Evolutionary conservation across 2,113 vertebrate species (phyloP).

Genomic region (Periophthalmus modestus): DNA sequence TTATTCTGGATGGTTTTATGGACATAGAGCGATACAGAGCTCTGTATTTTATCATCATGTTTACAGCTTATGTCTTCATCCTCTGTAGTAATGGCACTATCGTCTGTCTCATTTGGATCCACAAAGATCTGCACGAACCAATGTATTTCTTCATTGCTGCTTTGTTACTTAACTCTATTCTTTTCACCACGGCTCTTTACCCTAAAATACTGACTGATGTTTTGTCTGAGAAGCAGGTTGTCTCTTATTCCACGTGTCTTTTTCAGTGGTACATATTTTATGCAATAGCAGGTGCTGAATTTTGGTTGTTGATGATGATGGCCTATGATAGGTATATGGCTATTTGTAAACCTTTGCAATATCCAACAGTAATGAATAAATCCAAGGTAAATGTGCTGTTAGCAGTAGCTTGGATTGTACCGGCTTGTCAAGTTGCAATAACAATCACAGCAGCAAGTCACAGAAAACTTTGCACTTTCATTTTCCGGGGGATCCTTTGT

Average conservation of each 20-base stretch:
- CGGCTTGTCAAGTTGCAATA: not conserved
- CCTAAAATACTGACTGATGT: not conserved
- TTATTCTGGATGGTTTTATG: not conserved
- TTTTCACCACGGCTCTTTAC: not conserved
- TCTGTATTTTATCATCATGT: not conserved
- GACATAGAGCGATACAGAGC: not conserved
- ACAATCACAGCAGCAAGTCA: not conserved
- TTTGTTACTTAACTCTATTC: not conserved
- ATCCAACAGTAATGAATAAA: constrained; percentile 1
- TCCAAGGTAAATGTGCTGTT: not conserved
- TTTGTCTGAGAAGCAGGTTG: constrained; percentile 5
- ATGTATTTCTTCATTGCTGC: constrained; percentile 8
- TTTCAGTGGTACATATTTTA: constrained; percentile 5
- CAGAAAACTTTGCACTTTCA: constrained; percentile 2
- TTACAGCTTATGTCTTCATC: constrained; percentile 23
- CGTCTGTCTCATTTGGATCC: constrained; percentile 8
- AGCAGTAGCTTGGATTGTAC: constrained; percentile 7
- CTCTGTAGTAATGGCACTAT: constrained; percentile 20
- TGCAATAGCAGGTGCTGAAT: not conserved
- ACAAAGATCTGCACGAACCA: not conserved
- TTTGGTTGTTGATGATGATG: constrained; percentile 17
- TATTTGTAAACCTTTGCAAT: constrained; percentile 30
- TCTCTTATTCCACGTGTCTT: not conserved
- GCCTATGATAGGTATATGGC: constrained; percentile 24
- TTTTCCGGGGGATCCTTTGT: constrained; percentile 3